Evolutionary conservation across 2,888 invertebrate species (phyloP), one percentile per base, ranked within the genome.

Genomic region (Drosophila cognata): DNA sequence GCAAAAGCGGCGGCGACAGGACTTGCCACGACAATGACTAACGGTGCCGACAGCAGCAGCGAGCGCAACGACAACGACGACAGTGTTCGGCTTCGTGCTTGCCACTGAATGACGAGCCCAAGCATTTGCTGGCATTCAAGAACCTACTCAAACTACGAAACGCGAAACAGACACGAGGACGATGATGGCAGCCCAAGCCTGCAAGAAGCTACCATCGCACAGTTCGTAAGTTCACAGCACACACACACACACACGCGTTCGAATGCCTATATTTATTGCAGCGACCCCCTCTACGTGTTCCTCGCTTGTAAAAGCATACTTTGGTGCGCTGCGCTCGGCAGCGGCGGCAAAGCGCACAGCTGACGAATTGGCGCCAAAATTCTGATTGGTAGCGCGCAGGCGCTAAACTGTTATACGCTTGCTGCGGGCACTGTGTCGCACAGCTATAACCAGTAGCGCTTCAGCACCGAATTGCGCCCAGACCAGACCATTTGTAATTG

Each of bases 301-400:
- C 25, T 25, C 21, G 21, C 35, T 35, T 25, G 10, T 38, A 16
- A 69, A 77, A 79, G 77, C 86, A 85, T 67, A 85, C 70, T 79
- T 86, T 59, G 65, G 58, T 43, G 77, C 64, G 68, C 56, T 66
- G 56, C 69, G 64, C 62, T 82, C 82, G 84, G 70, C 21, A 61
- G 43, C 72, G 67, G 59, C 43, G 75, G 75, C 75, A 74, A 38
- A 38, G 57, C 69, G 53, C 68, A 65, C 87, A 84, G 86, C 90
- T 88, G 87, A 59, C 66, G 58, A 57, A 64, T 90, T 90, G 90
- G 88, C 88, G 88, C 88, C 88, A 88, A 88, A 88, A 88, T 53
- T 69, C 57, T 71, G 41, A 7, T 18, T 0, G 16, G 0, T 6
- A 35, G 7, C 31, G 83, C 86, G 86, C 86, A 88, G 56, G 53